Conservation (phyloP, 2,797 vertebrate species). For the Eupleurogrammus muticus region DNA sequence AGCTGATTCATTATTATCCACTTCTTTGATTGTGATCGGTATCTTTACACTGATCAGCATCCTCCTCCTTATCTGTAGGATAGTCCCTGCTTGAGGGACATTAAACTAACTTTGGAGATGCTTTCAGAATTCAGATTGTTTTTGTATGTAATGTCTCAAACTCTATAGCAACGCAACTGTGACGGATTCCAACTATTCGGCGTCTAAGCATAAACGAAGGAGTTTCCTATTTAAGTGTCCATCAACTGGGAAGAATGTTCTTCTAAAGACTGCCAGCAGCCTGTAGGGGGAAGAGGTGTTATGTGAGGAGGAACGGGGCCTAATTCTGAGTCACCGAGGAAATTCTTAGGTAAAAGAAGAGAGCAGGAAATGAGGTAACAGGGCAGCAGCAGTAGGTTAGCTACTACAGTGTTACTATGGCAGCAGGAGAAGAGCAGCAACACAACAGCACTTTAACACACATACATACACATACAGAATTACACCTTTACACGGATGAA, state of each 20-base stretch:
- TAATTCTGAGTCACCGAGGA: slow-evolving; percentile 72
- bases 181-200: slow-evolving; percentile 27
- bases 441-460: slow-evolving; percentile 64
- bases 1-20: slow-evolving; percentile 56
- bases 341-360: slow-evolving; percentile 45
- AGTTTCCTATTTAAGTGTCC: slow-evolving; percentile 35
- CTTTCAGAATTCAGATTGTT: slow-evolving; percentile 46
- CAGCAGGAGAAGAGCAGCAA: slow-evolving; percentile 75
- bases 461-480: slow-evolving; percentile 52
- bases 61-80: not conserved
- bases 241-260: slow-evolving; percentile 17
- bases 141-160: slow-evolving; percentile 16
- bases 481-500: slow-evolving; percentile 41
- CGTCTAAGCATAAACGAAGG: slow-evolving; percentile 30
- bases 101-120: slow-evolving; percentile 16
- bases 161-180: slow-evolving; percentile 24
- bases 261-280: slow-evolving; percentile 39
- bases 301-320: slow-evolving; percentile 50
- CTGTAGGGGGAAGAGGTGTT: slow-evolving; percentile 66
- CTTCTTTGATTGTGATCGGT: no score
- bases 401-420: slow-evolving; percentile 76
- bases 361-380: slow-evolving; percentile 80
- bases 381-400: slow-evolving; percentile 68
- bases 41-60: slow-evolving; percentile 47
- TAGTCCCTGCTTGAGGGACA: slow-evolving; percentile 6